Evolutionary conservation across 1,140 invertebrate genomes (phyloP).

Genomic region (Gryllus bimaculatus): DNA sequence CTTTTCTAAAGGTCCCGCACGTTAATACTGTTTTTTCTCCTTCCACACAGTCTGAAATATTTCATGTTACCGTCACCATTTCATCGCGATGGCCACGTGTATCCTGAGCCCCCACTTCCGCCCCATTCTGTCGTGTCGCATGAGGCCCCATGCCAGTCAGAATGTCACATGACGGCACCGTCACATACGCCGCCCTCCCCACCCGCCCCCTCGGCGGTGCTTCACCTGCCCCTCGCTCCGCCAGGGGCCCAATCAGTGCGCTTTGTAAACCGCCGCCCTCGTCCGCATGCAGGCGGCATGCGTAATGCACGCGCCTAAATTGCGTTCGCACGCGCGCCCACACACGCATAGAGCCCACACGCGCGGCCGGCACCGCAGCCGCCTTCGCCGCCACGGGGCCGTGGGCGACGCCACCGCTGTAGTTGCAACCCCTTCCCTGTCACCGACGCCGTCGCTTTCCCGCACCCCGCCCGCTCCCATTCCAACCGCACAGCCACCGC

Average conservation of each 20-base stretch:
- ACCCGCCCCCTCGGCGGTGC: not conserved
- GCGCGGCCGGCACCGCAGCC: too few species aligned
- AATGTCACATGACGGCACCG: too few species aligned
- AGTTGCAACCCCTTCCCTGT: too few species aligned
- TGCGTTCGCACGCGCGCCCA: not conserved
- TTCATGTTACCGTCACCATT: not conserved
- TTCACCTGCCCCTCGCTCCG: not conserved
- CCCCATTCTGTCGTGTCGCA: not conserved
- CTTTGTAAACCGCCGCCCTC: not conserved
- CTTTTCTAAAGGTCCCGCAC: too few species aligned
- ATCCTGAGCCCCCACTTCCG: not conserved
- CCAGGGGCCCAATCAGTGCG: not conserved
- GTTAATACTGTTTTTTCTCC: not conserved
- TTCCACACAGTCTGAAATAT: not conserved
- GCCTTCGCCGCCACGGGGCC: too few species aligned
- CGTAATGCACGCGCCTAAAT: not conserved
- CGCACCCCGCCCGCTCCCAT: too few species aligned
- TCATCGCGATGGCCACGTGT: not conserved
- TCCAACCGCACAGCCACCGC: too few species aligned
- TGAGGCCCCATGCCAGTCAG: not conserved
- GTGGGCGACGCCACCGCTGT: too few species aligned
- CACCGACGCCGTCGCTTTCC: too few species aligned
- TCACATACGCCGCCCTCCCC: not conserved
- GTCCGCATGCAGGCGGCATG: not conserved
- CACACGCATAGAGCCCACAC: too few species aligned